Evolutionary conservation across 2,113 vertebrate genomes (phyloP).

Genomic region (Theristicus caerulescens): DNA sequence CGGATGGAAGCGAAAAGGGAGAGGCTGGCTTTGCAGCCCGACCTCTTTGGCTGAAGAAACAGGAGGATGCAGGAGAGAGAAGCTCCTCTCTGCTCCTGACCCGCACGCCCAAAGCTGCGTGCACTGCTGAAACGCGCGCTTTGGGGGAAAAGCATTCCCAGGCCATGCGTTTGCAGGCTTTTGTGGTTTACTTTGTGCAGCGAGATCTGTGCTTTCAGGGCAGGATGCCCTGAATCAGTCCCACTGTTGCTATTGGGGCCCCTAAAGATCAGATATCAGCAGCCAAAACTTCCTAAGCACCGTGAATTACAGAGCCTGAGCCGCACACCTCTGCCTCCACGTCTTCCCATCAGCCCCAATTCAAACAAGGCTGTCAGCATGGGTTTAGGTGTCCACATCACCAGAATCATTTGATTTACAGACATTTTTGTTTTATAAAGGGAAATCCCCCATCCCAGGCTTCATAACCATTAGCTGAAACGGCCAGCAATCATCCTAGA

Average conservation of each 20-base stretch:
- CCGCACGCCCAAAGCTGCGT: accelerated
- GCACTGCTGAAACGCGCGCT: accelerated
- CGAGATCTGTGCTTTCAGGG: background rate
- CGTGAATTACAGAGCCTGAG: background rate
- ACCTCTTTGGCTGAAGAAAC: background rate
- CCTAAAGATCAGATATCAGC: background rate
- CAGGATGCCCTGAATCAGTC: background rate
- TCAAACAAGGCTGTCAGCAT: accelerated
- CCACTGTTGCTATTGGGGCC: accelerated
- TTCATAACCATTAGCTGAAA: background rate
- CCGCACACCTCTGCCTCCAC: background rate
- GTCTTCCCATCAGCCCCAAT: accelerated
- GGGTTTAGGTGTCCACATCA: background rate
- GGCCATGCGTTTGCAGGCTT: accelerated
- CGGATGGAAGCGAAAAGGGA: background rate
- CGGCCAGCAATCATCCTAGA: background rate
- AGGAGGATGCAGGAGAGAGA: background rate
- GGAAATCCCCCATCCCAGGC: background rate
- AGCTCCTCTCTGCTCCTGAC: background rate
- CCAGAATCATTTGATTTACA: background rate
- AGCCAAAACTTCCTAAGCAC: background rate
- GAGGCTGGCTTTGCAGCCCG: background rate
- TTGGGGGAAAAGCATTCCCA: background rate
- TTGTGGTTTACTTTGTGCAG: background rate
- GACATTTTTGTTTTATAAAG: background rate